A percentile compares a stretch with the other conserved stretches of the same genome.
phyloP scores from a whole-genome alignment of 2,113 vertebrate species.

The Terrapene triunguis region DNA sequence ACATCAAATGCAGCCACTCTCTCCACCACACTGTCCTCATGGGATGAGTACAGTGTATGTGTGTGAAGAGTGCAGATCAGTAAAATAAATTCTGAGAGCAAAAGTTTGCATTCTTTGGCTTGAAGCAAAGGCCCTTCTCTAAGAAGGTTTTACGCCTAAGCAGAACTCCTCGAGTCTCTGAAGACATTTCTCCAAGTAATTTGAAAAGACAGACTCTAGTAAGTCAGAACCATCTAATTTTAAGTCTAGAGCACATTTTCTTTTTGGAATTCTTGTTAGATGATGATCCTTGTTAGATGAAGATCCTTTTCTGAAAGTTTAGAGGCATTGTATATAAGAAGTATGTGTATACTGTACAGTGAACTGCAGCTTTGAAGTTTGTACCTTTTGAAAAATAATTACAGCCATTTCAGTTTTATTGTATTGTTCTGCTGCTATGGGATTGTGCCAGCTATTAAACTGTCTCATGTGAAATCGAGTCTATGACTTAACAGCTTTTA shows the following conservation, averaged over 20 bases:
- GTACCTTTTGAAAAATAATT: background rate
- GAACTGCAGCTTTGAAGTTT: background rate
- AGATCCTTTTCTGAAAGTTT: constrained; percentile 17
- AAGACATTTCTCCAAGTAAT: constrained; percentile 8
- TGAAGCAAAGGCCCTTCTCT: constrained; percentile 10
- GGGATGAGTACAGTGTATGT: background rate
- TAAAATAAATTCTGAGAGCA: constrained; percentile 4
- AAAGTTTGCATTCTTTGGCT: background rate
- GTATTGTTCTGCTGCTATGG: background rate
- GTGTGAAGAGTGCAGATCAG: constrained; percentile 13
- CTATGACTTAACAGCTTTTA: background rate
- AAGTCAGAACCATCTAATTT: constrained; percentile 18
- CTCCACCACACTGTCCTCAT: background rate
- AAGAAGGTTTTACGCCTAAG: constrained; percentile 2
- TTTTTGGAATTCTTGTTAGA: constrained; percentile 45
- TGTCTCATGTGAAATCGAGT: background rate
- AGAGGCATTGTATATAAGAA: constrained; percentile 13
- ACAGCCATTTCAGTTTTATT: background rate
- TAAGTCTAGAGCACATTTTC: background rate
- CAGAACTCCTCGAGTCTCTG: constrained; percentile 5
- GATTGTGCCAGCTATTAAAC: background rate
- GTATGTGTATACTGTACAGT: fast-evolving
- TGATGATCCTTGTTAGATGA: constrained; percentile 40
- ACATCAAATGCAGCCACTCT: background rate
- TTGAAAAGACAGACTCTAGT: constrained; percentile 47